Conservation (phyloP, 2,113 vertebrate species). For the Apodemus speciosus region DNA sequence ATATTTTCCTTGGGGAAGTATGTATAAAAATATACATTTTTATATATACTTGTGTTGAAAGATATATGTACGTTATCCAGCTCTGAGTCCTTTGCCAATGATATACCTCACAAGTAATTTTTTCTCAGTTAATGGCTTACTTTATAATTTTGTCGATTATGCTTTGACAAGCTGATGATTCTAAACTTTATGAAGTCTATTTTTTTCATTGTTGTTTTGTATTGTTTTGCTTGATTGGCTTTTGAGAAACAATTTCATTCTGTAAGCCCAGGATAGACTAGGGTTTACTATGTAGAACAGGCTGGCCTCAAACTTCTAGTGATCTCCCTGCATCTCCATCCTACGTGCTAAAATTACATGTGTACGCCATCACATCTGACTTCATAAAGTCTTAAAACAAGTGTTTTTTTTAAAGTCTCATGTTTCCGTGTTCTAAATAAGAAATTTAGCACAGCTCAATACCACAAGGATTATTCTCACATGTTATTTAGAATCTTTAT, state of each 20-base stretch:
- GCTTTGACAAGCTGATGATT: constrained; percentile 17
- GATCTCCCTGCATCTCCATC: background rate
- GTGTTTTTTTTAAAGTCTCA: background rate
- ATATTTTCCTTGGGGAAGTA: background rate
- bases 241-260: background rate
- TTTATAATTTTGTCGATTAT: constrained; percentile 31
- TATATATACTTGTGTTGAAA: too few relatives aligned
- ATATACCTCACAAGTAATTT: constrained; percentile 10
- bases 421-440: background rate
- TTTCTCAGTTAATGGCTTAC: background rate
- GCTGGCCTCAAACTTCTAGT: background rate
- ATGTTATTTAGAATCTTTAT: constrained; percentile 5
- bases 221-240: background rate
- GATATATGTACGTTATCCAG: background rate
- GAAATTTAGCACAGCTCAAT: background rate
- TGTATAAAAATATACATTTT: background rate
- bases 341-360: background rate
- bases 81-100: constrained; percentile 6
- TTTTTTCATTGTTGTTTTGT: background rate
- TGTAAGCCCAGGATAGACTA: background rate
- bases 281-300: background rate
- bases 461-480: constrained; percentile 4
- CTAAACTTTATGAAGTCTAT: background rate
- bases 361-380: background rate
- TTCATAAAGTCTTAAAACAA: background rate